phyloP scores from a whole-genome alignment of 2,797 vertebrate species.

The Bradypodion pumilum region DNA sequence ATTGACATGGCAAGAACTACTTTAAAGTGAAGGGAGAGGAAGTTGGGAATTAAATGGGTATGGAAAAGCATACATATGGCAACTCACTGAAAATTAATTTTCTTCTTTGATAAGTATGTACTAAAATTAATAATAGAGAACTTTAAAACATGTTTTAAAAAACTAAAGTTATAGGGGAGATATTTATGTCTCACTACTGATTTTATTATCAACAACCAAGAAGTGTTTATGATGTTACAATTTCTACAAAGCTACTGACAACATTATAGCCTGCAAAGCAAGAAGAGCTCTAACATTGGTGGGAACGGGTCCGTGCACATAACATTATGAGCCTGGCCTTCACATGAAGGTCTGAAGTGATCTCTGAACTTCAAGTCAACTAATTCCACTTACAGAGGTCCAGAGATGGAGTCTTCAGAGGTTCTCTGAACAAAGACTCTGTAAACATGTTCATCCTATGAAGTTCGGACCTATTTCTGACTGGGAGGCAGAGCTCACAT shows the following conservation, averaged over 20 bases:
- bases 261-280: not conserved
- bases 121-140: not conserved
- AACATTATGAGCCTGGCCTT: no score
- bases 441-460: no score
- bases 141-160: not conserved
- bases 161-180: not conserved
- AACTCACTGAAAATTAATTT: not conserved
- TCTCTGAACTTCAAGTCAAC: no score
- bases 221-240: not conserved
- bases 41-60: not conserved
- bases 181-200: not conserved
- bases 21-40: not conserved
- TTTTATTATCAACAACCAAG: not conserved
- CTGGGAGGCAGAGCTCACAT: no score
- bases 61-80: not conserved
- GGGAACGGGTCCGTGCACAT: no score
- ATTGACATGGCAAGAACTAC: not conserved
- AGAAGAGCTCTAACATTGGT: no score
- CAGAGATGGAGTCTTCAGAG: no score
- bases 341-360: no score
- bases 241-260: not conserved
- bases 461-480: no score
- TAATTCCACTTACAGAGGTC: no score
- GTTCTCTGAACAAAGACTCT: no score
- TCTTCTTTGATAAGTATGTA: not conserved